A percentile compares a stretch with the other conserved stretches of the same genome.
phyloP scores from a whole-genome alignment of 2,113 vertebrate genomes.

The Cyanoderma ruficeps region DNA sequence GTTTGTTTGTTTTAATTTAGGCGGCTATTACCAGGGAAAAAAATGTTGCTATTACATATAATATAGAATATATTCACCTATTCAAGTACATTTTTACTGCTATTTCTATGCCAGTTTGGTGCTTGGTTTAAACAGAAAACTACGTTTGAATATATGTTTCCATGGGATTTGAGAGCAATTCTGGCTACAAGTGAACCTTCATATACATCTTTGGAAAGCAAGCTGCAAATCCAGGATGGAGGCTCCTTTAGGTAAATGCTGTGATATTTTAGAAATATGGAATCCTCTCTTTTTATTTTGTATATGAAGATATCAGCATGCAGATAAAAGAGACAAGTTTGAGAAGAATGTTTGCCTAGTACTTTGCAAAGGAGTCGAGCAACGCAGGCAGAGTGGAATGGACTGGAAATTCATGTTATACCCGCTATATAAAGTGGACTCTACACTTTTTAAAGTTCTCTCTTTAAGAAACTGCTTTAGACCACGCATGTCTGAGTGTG shows the following conservation, averaged over 20 bases:
- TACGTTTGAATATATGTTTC: background rate
- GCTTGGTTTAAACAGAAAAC: background rate
- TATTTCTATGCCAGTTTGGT: background rate
- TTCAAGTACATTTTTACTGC: background rate
- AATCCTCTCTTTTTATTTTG: background rate
- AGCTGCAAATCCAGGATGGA: background rate
- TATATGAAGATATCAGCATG: fast-evolving
- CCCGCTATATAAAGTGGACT: background rate
- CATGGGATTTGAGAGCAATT: background rate
- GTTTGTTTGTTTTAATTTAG: background rate
- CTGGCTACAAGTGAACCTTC: background rate
- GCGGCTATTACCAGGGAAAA: fast-evolving
- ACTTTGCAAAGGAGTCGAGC: background rate
- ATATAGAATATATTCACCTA: background rate
- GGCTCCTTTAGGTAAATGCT: background rate
- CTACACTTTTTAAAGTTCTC: background rate
- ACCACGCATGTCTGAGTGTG: background rate
- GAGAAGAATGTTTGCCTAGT: background rate
- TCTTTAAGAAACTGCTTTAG: background rate
- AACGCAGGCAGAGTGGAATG: fast-evolving
- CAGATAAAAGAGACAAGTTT: background rate
- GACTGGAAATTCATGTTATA: background rate
- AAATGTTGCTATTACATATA: background rate
- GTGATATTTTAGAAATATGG: background rate
- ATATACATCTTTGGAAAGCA: fast-evolving